phyloP scores from a whole-genome alignment of 2,797 vertebrate genomes.

The Orientallactaga sibirica region DNA sequence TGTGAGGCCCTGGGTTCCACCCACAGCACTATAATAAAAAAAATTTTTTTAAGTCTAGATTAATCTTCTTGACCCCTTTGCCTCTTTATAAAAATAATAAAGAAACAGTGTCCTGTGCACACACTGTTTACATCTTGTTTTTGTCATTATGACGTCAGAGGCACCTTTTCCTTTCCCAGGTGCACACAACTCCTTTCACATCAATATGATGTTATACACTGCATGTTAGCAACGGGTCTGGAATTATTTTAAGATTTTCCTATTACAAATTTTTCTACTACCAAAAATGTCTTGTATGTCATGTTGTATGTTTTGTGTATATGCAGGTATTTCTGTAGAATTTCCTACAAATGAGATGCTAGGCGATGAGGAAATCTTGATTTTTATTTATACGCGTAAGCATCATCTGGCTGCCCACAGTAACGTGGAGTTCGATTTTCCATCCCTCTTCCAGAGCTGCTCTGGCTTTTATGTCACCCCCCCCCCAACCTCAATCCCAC shows the following conservation, averaged over 20 bases:
- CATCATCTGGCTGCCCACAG: too few relatives aligned
- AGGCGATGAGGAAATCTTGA: rapidly evolving
- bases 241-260: background rate
- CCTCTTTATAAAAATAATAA: background rate
- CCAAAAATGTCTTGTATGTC: background rate
- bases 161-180: background rate
- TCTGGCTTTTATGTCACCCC: too few relatives aligned
- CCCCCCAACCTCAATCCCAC: too few relatives aligned
- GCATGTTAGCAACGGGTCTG: too few relatives aligned
- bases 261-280: background rate
- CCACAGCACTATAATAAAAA: background rate
- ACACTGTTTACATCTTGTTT: background rate
- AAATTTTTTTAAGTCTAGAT: background rate
- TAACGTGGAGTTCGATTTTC: too few relatives aligned
- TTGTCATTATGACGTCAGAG: background rate
- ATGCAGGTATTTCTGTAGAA: background rate
- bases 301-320: background rate
- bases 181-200: too few relatives aligned
- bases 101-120: background rate
- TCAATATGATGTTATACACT: too few relatives aligned
- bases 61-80: too few relatives aligned
- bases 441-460: background rate
- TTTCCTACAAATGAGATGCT: background rate
- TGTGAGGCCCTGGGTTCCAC: background rate
- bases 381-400: too few relatives aligned